Base-by-base conservation (phyloP, 2,113 vertebrate species). In the Tychaedon coryphoeus region DNA sequence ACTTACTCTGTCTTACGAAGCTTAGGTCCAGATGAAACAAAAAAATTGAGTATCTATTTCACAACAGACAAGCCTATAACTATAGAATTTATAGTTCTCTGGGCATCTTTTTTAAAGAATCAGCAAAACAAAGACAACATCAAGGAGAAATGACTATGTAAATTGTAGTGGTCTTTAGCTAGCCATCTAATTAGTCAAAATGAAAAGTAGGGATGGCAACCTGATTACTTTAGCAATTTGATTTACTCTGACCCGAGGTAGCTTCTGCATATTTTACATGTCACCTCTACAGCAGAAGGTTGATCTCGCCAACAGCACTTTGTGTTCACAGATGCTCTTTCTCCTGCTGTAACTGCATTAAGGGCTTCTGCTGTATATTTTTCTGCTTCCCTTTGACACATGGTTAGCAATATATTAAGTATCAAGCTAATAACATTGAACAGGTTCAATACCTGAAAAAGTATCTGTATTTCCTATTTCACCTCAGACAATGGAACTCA, bases 121-220 rank as follows among this genome's bases (percentile, higher is more conserved):
- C 20, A 72, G 60, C 9, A 62, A 81, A 72, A 33, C 48, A 88
- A 92, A 91, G 31, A 57, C 17, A 72, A 56, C n/a, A n/a, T 47
- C 50, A 85, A 93, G 66, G 43, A 89, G 80, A 92, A 91, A 86
- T 29, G 20, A 60, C 58, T n/a, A 19, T 66, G 40, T 10, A 54
- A 84, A 64, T 28, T 45, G 14, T 84, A 95, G 82, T 62, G 83
- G 76, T 34, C 87, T 66, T 94, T 93, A 89, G 53, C 69, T 90
- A 48, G 56, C 50, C 86, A 94, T 95, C 96, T 96, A 85, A 97
- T 94, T 94, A 97, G 72, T 82, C 92, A 82, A 89, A 96, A 90
- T 64, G 92, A 92, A 92, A 91, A 96, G 13, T 9, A 84, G 90
- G 76, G 61, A 83, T 66, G 64, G 38, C 76, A 86, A 78, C 47